Evolutionary conservation across 2,797 vertebrate genomes (phyloP).

Genomic region (Eutrigla gurnardus): DNA sequence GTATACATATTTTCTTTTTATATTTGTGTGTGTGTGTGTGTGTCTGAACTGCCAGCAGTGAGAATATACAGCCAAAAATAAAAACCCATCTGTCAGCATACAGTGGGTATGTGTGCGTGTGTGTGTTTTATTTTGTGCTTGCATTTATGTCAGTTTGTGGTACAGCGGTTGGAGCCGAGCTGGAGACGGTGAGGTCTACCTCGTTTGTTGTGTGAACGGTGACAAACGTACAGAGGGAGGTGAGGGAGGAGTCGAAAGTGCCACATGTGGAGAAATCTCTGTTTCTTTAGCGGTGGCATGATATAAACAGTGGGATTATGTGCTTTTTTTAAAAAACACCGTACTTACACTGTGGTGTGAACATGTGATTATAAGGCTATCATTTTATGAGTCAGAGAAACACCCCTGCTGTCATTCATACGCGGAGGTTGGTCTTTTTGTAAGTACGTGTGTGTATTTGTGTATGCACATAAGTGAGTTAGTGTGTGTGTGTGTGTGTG

Average conservation of each 20-base stretch:
- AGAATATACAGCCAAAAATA: conserved; percentile 82
- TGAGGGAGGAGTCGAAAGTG: conserved; percentile 30
- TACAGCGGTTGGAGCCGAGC: conserved; percentile 49
- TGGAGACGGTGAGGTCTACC: conserved; percentile 62
- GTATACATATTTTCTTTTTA: conserved; percentile 53
- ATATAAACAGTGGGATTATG: conserved; percentile 43
- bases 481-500: conserved; percentile 53
- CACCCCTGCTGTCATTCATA: conserved; percentile 45
- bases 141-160: conserved; percentile 66
- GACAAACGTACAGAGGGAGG: conserved; percentile 46
- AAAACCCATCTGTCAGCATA: conserved; percentile 83
- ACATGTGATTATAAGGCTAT: conserved; percentile 48
- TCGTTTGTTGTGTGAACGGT: conserved; percentile 58
- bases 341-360: conserved; percentile 36
- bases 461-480: conserved; percentile 65
- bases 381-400: conserved; percentile 59
- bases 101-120: conserved; percentile 41
- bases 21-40: conserved; percentile 49
- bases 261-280: conserved; percentile 36
- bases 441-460: conserved; percentile 38
- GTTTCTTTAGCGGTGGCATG: conserved; percentile 25
- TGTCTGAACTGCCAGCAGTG: conserved; percentile 79
- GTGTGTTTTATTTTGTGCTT: conserved; percentile 61
- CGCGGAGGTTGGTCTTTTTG: conserved; percentile 37
- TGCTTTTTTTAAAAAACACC: conserved; percentile 39